Conservation (phyloP, 2,888 invertebrate genomes). For the Tipula lateralis region DNA sequence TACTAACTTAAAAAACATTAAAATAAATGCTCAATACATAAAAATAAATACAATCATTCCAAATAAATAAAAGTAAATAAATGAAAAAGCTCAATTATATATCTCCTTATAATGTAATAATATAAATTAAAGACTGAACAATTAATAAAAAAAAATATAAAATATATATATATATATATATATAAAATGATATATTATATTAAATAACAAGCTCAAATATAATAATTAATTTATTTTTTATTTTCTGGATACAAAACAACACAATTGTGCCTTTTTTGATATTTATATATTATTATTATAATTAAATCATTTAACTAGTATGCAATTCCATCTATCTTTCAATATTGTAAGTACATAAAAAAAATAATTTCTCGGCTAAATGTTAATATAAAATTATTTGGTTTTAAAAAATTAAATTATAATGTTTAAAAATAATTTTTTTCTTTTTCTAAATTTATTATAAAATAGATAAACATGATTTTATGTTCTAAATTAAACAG, state of each 20-base stretch:
- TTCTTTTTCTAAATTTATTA: background rate
- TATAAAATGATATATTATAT: background rate
- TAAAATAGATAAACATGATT: background rate
- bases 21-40: background rate
- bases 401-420: background rate
- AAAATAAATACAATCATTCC: background rate
- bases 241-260: constrained; percentile 19
- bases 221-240: constrained; percentile 2
- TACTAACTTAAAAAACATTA: background rate
- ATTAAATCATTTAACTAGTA: background rate
- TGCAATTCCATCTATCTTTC: constrained; percentile 4
- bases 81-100: constrained; percentile 20
- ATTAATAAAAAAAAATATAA: background rate
- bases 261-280: constrained; percentile 19
- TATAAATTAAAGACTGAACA: constrained; percentile 24
- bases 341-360: background rate
- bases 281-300: background rate
- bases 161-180: background rate
- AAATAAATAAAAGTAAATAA: too few relatives aligned
- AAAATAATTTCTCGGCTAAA: constrained; percentile 14
- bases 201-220: constrained; percentile 15
- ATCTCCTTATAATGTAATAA: background rate
- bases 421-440: background rate
- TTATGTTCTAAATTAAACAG: background rate
- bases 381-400: background rate